These are phyloP conservation scores for Elephantulus edwardii DNA, from an alignment of 2,113 vertebrate genomes.

Conservation along the genomic window DNA sequence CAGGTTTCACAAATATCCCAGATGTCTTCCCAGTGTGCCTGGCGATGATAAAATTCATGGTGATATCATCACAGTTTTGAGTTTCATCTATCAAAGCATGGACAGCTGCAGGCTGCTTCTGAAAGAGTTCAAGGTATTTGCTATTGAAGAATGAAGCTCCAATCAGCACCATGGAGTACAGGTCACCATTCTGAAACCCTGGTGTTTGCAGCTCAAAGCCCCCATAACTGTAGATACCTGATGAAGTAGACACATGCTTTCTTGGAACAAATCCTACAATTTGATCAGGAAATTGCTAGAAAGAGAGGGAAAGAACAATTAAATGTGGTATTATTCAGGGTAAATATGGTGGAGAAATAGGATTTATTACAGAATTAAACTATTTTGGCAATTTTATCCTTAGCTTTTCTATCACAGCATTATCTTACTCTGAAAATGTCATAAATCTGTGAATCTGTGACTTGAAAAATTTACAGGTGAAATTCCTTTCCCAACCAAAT, in stretches of 20 bases:
- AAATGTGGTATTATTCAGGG: not conserved
- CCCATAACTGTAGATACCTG: conserved; percentile 92
- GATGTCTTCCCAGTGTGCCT: conserved; percentile 85
- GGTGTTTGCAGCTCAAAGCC: conserved; percentile 93
- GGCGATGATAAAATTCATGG: conserved; percentile 93
- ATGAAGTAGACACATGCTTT: conserved; percentile 90
- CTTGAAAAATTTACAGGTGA: not conserved
- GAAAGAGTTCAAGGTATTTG: conserved; percentile 91
- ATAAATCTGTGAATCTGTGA: not conserved
- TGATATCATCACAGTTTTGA: conserved; percentile 97
- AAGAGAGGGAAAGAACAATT: conserved; percentile 50
- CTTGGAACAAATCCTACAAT: conserved; percentile 97
- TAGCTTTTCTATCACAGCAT: not conserved
- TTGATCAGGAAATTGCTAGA: conserved; percentile 95
- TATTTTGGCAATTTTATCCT: not conserved
- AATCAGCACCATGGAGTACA: conserved; percentile 95
- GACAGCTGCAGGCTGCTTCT: conserved; percentile 88
- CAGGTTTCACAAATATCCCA: conserved; percentile 94
- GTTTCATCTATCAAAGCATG: conserved; percentile 91
- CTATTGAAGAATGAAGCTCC: conserved; percentile 94
- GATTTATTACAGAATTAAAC: not conserved
- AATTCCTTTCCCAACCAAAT: not conserved
- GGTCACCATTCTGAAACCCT: conserved; percentile 88
- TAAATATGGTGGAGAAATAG: not conserved
- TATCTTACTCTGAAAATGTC: not conserved